Conservation (phyloP, 2,113 vertebrate genomes). For the Columba janthina region DNA sequence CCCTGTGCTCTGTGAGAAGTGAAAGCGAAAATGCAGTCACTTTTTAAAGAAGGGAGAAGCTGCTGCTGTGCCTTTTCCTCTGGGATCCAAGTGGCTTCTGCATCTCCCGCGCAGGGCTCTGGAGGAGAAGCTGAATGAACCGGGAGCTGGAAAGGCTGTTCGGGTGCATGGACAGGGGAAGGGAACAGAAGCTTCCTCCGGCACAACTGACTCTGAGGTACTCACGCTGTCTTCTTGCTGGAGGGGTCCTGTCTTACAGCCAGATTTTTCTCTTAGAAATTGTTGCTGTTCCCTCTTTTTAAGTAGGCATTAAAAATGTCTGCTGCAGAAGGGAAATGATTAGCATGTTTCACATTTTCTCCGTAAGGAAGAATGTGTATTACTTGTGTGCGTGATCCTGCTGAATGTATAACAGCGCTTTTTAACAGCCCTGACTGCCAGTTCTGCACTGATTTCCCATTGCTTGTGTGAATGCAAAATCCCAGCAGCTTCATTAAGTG, state of each 20-base stretch:
- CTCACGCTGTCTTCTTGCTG: not conserved
- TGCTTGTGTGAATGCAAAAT: not conserved
- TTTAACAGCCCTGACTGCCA: not conserved
- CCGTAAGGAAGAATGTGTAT: fast-evolving
- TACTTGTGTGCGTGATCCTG: fast-evolving
- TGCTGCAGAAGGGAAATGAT: not conserved
- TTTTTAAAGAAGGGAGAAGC: not conserved
- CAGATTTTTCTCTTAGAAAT: not conserved
- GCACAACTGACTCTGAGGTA: not conserved
- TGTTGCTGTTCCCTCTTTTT: not conserved
- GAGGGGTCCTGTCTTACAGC: not conserved
- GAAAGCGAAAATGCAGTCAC: not conserved
- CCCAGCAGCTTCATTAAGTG: not conserved
- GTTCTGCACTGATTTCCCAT: not conserved
- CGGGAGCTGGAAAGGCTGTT: not conserved
- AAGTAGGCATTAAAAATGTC: not conserved
- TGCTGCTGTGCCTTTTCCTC: fast-evolving
- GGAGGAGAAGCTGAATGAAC: not conserved
- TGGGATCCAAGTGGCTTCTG: not conserved
- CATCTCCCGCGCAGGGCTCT: not conserved
- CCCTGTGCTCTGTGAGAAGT: fast-evolving
- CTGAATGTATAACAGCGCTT: fast-evolving
- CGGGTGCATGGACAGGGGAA: not conserved
- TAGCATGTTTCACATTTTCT: fast-evolving
- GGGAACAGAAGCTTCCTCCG: not conserved